phyloP scores from a whole-genome alignment of 2,888 invertebrate genomes.

The Tetranychus truncatus region DNA sequence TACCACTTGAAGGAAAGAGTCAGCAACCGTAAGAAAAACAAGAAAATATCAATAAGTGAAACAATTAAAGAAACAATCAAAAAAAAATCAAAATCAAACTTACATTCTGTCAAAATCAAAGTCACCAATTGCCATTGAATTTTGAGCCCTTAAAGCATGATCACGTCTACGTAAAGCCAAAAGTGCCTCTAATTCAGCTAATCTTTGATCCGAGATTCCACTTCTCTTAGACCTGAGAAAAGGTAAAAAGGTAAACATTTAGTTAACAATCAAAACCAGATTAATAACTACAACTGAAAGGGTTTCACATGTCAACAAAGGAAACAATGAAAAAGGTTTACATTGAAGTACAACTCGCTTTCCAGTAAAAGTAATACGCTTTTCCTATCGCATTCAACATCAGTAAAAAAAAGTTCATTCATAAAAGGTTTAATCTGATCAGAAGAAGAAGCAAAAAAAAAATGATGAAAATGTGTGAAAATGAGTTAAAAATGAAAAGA shows the following conservation, averaged over 20 bases:
- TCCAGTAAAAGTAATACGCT: no score
- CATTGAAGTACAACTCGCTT: no score
- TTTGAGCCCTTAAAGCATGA: not conserved
- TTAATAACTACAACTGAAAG: not conserved
- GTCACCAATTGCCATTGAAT: conserved; percentile 38
- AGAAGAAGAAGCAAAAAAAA: no score
- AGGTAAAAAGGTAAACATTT: not conserved
- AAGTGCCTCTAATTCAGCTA: conserved; percentile 43
- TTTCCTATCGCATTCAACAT: no score
- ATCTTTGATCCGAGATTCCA: conserved; percentile 40
- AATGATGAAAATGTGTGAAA: no score
- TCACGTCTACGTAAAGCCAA: conserved; percentile 33
- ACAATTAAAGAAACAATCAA: not conserved
- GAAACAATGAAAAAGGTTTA: no score
- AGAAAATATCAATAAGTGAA: not conserved
- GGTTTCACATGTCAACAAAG: no score
- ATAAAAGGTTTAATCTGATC: no score
- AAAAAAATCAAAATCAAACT: conserved; percentile 30
- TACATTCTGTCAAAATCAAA: conserved; percentile 41
- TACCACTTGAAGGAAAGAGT: not conserved
- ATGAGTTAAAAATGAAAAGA: no score
- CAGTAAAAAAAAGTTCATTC: no score
- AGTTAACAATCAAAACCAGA: not conserved
- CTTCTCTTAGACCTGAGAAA: conserved; percentile 25
- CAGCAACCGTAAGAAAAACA: not conserved